phyloP scores from a whole-genome alignment of 2,797 vertebrate genomes.

The Champsocephalus gunnari region DNA sequence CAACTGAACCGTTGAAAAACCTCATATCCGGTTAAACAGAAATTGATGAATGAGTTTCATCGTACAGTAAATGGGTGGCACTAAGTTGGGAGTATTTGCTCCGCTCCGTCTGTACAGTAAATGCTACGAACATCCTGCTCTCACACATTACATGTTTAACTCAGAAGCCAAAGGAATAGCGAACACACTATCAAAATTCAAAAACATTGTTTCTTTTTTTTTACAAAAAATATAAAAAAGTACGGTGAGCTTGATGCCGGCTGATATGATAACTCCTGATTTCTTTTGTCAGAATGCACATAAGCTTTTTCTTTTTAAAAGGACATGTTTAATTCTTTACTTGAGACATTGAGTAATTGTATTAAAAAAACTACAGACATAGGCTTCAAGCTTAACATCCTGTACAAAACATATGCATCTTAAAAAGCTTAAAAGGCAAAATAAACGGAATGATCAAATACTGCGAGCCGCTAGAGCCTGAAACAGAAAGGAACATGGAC shows the following conservation, averaged over 20 bases:
- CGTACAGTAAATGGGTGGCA: constrained; percentile 55
- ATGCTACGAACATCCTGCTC: constrained; percentile 63
- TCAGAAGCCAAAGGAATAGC: constrained; percentile 71
- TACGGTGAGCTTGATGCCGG: constrained; percentile 71
- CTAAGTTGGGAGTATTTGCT: constrained; percentile 47
- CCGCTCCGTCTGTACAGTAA: constrained; percentile 66
- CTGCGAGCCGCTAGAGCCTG: constrained; percentile 63
- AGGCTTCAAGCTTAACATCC: constrained; percentile 71
- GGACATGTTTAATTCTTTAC: constrained; percentile 65
- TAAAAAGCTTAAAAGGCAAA: constrained; percentile 49
- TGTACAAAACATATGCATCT: constrained; percentile 78
- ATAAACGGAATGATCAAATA: constrained; percentile 56
- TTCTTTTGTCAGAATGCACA: constrained; percentile 67
- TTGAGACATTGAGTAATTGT: constrained; percentile 75
- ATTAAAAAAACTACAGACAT: constrained; percentile 80
- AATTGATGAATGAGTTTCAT: constrained; percentile 63
- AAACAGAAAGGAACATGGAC: constrained; percentile 49
- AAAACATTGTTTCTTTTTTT: constrained; percentile 58
- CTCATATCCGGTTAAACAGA: constrained; percentile 75
- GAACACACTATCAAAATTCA: constrained; percentile 79
- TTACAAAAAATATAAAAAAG: constrained; percentile 83
- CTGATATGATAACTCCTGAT: constrained; percentile 58
- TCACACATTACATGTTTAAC: constrained; percentile 68
- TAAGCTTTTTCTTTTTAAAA: constrained; percentile 61
- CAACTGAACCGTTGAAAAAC: constrained; percentile 78